Evolutionary conservation across 92 coral and sea anemone genomes (phyloP).

Genomic region (Pocillopora grandis): DNA sequence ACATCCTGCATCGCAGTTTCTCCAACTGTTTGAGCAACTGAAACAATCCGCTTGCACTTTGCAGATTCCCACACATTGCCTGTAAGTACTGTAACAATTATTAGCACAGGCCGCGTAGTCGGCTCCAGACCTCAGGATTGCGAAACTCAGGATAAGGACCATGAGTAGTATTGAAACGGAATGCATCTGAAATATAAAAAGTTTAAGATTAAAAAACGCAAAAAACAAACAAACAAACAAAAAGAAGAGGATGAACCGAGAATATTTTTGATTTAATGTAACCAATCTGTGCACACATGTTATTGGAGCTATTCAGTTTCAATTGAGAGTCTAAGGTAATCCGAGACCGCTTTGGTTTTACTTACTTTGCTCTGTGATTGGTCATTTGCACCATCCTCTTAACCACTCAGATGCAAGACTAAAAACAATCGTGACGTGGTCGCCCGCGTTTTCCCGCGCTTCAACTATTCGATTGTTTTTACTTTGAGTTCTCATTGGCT

Average conservation of each 20-base stretch:
- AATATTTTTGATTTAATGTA: neutral
- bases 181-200: slow-evolving; percentile 7
- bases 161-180: slow-evolving; percentile 14
- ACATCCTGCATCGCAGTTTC: neutral
- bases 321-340: too few species aligned
- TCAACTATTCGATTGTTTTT: too few species aligned
- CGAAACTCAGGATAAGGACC: neutral
- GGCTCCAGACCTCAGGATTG: neutral
- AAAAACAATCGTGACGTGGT: too few species aligned
- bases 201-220: neutral
- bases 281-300: too few species aligned
- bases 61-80: neutral
- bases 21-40: neutral
- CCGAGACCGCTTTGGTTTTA: too few species aligned
- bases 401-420: too few species aligned
- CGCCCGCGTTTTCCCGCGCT: too few species aligned
- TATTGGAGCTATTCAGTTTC: too few species aligned
- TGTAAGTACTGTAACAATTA: neutral
- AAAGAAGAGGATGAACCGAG: neutral
- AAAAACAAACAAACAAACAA: neutral
- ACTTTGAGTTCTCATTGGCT: too few species aligned
- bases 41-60: neutral
- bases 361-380: too few species aligned
- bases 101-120: neutral
- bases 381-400: too few species aligned